These are phyloP conservation scores for Paragorgia papillata DNA, from an alignment of 92 coral and sea anemone species.

Conservation along the genomic window DNA sequence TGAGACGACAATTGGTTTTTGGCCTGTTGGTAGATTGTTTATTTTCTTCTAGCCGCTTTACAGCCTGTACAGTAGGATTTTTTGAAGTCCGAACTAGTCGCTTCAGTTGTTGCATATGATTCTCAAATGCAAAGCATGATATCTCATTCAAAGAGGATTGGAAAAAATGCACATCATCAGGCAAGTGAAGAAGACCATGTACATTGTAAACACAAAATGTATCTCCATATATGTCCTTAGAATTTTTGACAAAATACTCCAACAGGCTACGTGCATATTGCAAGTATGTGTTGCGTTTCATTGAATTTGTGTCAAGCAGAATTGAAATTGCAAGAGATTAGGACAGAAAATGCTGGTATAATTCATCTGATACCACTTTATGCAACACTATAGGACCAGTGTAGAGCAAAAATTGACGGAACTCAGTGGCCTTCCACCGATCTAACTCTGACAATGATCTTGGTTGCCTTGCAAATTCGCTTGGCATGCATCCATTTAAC, in stretches of 20 bases:
- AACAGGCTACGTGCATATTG: no score
- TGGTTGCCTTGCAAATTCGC: slow-evolving; percentile 25
- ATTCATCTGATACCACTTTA: not conserved
- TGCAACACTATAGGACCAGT: slow-evolving; percentile 2
- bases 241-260: no score
- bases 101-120: no score
- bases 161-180: no score
- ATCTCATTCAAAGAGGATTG: not conserved
- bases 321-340: not conserved
- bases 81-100: not conserved
- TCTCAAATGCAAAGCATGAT: slow-evolving; percentile 4
- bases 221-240: no score
- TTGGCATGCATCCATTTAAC: slow-evolving; percentile 23
- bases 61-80: slow-evolving; percentile 2
- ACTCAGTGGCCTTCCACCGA: no score
- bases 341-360: not conserved
- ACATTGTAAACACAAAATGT: no score
- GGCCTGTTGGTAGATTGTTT: not conserved
- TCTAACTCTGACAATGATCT: slow-evolving; percentile 3
- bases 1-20: not conserved
- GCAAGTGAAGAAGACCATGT: no score
- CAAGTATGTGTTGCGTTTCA: no score
- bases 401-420: slow-evolving; percentile 8
- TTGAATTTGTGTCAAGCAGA: slow-evolving; percentile 2
- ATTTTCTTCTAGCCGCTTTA: slow-evolving; percentile 1